Base-by-base conservation (phyloP, 92 coral and sea anemone species). In the Porites evermanni region DNA sequence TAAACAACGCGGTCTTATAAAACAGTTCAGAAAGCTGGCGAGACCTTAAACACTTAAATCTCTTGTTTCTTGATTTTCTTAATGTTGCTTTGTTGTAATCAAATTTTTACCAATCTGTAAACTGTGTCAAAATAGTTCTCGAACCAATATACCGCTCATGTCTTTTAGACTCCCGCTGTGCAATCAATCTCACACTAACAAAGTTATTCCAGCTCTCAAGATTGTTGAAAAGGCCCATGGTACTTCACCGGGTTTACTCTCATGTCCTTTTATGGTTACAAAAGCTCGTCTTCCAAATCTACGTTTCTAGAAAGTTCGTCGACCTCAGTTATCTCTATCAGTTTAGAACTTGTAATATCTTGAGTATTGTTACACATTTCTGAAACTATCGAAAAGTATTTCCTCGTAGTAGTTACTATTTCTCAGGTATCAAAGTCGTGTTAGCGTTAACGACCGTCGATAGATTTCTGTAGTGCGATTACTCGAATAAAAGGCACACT, bases 1-100 rank as follows among this genome's bases (percentile, higher is more conserved):
- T 17, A 70, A 70, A 56, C 38, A 70, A 70, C 63, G 7, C 68
- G 6, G 56, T 53, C 6, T 67, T 32, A 23, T 70, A 26, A 47
- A 58, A n/a, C 17, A 70, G 44, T 20, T 8, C 5, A 18, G n/a
- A 21, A 61, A 9, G 29, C 26, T 4, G 47, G 47, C 6, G 54
- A 69, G 69, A 24, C 53, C 53, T 38, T 2, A 69, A 32, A 70
- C 56, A 58, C 26, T 59, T 70, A 70, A 56, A 53, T 70, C 78
- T 76, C 32, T 81, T 53, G 60, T 70, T 81, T 32, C 69, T 56
- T 20, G 11, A 14, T 17, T n/a, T 58, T 32, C 58, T 44, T 14
- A 14, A 70, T 21, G 58, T 81, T 70, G 78, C 78, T 70, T 81
- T 72, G 67, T 56, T 53, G 16, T 68, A 81, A 81, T 70, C 69